Conservation (phyloP, 2,797 vertebrate species). For the Dicrostonyx torquatus region DNA sequence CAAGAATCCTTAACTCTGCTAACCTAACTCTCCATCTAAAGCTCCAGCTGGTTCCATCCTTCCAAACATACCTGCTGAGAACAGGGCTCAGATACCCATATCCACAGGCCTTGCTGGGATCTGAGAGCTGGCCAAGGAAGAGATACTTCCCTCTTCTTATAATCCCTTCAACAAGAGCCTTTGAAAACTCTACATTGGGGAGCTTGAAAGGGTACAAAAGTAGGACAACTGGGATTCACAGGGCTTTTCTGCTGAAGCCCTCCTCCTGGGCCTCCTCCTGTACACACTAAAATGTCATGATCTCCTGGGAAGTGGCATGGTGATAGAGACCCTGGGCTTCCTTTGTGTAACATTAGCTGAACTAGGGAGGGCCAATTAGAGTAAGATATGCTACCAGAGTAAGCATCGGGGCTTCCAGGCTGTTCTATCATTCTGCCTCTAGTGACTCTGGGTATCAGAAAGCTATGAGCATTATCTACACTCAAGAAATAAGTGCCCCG, state of each 20-base stretch:
- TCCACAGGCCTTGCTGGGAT: neutral
- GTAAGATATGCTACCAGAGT: neutral
- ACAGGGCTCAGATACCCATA: neutral
- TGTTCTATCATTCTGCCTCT: neutral
- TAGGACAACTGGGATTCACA: neutral
- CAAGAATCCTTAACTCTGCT: neutral
- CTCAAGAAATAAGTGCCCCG: neutral
- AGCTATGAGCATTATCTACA: neutral
- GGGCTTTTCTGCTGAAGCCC: neutral
- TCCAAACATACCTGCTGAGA: neutral
- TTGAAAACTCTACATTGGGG: neutral
- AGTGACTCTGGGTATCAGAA: neutral
- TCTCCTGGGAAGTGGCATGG: neutral
- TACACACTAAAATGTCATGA: neutral
- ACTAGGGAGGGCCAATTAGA: neutral
- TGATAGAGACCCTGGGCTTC: neutral
- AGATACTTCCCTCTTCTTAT: neutral
- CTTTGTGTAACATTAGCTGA: neutral
- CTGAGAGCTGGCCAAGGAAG: neutral
- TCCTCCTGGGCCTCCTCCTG: neutral
- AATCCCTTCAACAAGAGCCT: constrained; percentile 2
- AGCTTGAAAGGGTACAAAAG: neutral
- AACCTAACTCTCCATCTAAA: constrained; percentile 29
- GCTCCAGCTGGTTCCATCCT: neutral
- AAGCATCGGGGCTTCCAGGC: constrained; percentile 26